phyloP scores from a whole-genome alignment of 30 jellyfish, hydroid and myxozoan genomes.

The Mastigias papua region DNA sequence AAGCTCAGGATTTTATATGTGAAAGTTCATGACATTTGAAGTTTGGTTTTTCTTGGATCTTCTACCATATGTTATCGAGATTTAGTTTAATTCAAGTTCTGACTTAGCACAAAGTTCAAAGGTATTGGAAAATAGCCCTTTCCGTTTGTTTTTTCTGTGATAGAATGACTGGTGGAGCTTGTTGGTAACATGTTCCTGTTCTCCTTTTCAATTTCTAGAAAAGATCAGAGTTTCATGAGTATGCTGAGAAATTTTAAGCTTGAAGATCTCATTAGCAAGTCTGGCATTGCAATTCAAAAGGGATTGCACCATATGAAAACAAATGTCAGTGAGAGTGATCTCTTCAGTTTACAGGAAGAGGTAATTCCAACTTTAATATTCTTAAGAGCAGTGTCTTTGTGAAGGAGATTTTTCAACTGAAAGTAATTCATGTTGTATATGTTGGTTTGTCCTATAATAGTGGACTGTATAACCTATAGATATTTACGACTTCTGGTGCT shows the following conservation, averaged over 20 bases:
- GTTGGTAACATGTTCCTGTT: no score
- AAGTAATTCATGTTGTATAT: no score
- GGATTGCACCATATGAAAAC: background rate
- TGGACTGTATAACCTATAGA: no score
- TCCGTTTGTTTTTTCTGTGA: background rate
- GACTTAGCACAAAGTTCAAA: background rate
- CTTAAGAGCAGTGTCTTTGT: background rate
- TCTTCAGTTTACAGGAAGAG: background rate
- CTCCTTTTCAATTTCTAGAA: background rate
- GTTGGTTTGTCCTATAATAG: no score
- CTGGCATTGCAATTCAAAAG: background rate
- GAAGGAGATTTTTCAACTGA: background rate
- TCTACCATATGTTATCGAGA: no score
- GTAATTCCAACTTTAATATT: background rate
- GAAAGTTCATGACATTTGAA: no score
- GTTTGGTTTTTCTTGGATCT: no score
- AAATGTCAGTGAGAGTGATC: background rate
- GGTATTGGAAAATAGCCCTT: no score
- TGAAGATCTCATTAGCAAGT: background rate
- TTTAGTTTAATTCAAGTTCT: no score
- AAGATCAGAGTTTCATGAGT: conserved; percentile 20
- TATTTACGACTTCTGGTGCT: no score
- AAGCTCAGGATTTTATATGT: no score
- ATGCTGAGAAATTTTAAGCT: background rate
- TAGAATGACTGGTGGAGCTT: no score